Evolutionary conservation across 1,140 invertebrate genomes (phyloP).

Genomic region (Tigriopus japonicus): DNA sequence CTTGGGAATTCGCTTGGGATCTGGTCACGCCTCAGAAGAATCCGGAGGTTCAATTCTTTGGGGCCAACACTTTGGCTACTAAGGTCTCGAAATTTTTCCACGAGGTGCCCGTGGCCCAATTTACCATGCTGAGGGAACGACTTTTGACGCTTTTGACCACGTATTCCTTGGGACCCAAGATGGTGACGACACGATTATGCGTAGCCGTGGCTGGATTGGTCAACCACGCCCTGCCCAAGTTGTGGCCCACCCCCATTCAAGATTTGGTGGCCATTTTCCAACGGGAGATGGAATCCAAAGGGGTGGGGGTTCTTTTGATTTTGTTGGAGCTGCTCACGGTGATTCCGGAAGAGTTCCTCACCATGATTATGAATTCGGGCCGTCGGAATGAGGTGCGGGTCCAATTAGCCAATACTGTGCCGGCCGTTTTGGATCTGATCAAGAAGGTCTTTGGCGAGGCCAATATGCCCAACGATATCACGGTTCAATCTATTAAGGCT

Average conservation of each 20-base stretch:
- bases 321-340: slow-evolving; percentile 9
- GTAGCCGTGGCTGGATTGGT: slow-evolving; percentile 41
- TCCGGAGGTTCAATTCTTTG: slow-evolving; percentile 77
- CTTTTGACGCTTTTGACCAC: slow-evolving; percentile 51
- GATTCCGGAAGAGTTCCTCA: slow-evolving; percentile 11
- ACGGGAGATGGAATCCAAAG: not conserved
- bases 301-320: not conserved
- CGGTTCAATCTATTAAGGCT: slow-evolving; percentile 34
- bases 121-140: slow-evolving; percentile 46
- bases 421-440: slow-evolving; percentile 16
- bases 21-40: slow-evolving; percentile 53
- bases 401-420: not conserved
- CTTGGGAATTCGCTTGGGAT: slow-evolving; percentile 76
- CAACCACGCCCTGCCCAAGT: not conserved
- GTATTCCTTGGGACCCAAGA: slow-evolving; percentile 53
- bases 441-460: slow-evolving; percentile 16
- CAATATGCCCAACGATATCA: slow-evolving; percentile 17
- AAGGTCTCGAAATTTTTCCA: slow-evolving; percentile 69
- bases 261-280: slow-evolving; percentile 20
- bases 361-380: not conserved
- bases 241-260: slow-evolving; percentile 2
- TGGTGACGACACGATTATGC: slow-evolving; percentile 63
- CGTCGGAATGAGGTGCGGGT: not conserved
- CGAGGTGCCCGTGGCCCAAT: slow-evolving; percentile 56
- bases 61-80: slow-evolving; percentile 61